phyloP scores from a whole-genome alignment of 2,888 invertebrate species.

The Piscicola geometra region DNA sequence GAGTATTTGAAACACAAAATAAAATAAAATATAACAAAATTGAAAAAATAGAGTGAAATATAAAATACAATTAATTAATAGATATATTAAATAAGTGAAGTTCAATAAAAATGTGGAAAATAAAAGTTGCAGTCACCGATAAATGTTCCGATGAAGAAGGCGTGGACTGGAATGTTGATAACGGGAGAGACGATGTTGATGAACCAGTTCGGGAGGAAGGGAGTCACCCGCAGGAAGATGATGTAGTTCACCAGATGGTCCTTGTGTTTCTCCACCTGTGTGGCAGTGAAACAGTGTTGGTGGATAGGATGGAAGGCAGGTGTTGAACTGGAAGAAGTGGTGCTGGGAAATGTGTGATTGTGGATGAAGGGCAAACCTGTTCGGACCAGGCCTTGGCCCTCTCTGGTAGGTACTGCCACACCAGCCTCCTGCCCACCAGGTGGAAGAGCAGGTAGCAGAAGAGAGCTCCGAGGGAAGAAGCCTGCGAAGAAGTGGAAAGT shows the following conservation, averaged over 20 bases:
- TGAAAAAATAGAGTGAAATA: neutral
- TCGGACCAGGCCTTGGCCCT: conserved; percentile 60
- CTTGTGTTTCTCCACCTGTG: conserved; percentile 65
- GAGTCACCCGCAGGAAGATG: conserved; percentile 91
- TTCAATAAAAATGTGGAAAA: too few species aligned
- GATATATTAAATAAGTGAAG: too few species aligned
- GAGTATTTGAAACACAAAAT: neutral
- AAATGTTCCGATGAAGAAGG: conserved; percentile 92
- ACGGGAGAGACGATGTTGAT: conserved; percentile 94
- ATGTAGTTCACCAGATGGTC: conserved; percentile 90
- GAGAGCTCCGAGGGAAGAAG: conserved; percentile 91
- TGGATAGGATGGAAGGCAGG: too few species aligned
- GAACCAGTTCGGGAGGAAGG: conserved; percentile 98
- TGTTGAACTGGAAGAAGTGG: too few species aligned
- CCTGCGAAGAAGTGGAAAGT: conserved; percentile 61
- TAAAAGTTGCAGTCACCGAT: conserved; percentile 74
- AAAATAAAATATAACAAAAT: neutral
- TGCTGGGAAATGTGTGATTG: too few species aligned
- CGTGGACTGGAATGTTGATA: conserved; percentile 84
- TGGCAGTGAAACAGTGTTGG: too few species aligned
- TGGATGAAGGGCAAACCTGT: neutral
- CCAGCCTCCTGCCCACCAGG: conserved; percentile 77
- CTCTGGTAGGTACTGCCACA: conserved; percentile 81
- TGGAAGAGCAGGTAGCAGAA: conserved; percentile 89
- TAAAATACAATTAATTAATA: too few species aligned